Conservation (phyloP, 2,113 vertebrate species). For the Myotis brandtii region DNA sequence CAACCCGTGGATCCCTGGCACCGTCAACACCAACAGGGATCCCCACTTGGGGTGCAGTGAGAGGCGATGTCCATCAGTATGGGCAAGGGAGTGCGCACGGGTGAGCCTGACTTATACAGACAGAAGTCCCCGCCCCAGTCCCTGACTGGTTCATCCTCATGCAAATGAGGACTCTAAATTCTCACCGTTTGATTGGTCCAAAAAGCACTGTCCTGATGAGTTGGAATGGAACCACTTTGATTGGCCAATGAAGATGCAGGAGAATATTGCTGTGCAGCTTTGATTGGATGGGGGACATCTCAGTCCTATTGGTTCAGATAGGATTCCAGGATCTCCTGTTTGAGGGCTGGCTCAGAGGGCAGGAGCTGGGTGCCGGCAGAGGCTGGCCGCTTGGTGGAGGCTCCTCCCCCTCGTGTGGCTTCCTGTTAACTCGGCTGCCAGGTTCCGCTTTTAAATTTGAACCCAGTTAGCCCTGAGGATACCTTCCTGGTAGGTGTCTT, state of each 20-base stretch:
- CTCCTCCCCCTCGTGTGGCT: neutral
- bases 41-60: neutral
- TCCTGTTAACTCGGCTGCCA: neutral
- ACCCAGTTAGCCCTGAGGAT: neutral
- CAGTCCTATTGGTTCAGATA: neutral
- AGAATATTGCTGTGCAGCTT: neutral
- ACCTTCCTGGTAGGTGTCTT: neutral
- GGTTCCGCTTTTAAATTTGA: neutral
- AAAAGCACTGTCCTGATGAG: neutral
- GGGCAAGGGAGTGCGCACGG: too few species aligned
- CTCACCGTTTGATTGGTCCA: too few species aligned
- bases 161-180: too few species aligned
- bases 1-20: accelerated
- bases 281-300: neutral
- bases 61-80: too few species aligned
- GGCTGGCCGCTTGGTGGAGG: neutral
- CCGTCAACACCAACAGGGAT: neutral
- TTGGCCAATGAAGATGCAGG: neutral
- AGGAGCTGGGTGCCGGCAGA: neutral
- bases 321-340: neutral
- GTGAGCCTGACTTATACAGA: neutral
- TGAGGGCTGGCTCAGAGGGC: neutral
- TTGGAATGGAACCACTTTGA: neutral
- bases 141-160: neutral
- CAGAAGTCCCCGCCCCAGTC: neutral